Base-by-base conservation (phyloP, 2,888 invertebrate species). In the Ceratothoa steindachneri region DNA sequence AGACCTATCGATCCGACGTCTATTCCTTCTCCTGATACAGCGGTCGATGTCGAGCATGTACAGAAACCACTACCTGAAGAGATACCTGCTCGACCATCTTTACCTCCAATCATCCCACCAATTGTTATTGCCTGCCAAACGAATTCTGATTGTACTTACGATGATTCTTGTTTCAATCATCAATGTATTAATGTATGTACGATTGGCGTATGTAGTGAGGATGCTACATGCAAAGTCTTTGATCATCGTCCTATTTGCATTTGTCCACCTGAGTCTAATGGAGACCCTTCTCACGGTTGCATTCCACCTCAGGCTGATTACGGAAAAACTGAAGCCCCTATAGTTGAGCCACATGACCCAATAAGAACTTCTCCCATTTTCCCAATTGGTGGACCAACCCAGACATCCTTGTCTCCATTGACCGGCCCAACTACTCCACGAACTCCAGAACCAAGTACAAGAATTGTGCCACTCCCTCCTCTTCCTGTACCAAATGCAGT, bases 231-330 rank as follows among this genome's bases (percentile, higher is more conserved):
- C 84, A 92, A 92, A 86, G 93, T 93, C 24, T 89, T 91, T 81
- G 89, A 90, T 82, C 95, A 95, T 84, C 87, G 88, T 82, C 92
- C 93, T 0, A 93, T 92, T 0, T 95, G 94, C 83, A 92, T 93
- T 0, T 95, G 93, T 82, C 87, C 91, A 80, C 90, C 90, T 0
- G 90, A 90, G 93, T 93, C 72, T 52, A 81, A 80, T 41, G 84
- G 84, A 31, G 82, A 84, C 81, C 82, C 84, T 3, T 80, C 81
- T 53, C 89, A 93, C 74, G 94, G 92, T 75, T 95, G 95, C 83
- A 72, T 19, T 30, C 67, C 70, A 1, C 70, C 53, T 30, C 7
- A 30, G 12, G 72, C 77, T 19, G 67, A 60, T 60, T 30, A n/a
- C 3, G 30, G 55, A 24, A 41, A 67, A 27, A 64, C 72, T 19